Percentiles rank a stretch among this genome's conserved stretches.
Evolutionary conservation across 2,888 invertebrate species (phyloP).

Genomic region (Platycheirus rosarum): DNA sequence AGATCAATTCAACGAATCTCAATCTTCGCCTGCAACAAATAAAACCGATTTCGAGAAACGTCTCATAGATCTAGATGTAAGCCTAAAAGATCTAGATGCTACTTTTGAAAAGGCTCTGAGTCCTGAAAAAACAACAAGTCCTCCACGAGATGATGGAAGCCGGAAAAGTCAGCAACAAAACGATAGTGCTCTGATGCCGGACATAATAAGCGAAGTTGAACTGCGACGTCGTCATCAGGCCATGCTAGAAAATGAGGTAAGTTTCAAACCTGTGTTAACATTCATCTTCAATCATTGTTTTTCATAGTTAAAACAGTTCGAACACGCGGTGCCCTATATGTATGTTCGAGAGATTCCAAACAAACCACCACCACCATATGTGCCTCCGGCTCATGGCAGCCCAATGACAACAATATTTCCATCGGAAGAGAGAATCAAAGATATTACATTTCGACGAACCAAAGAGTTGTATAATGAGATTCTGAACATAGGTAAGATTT

Average conservation of each 20-base stretch:
- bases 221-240: conserved; percentile 85
- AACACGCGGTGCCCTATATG: conserved; percentile 83
- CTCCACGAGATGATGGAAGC: conserved; percentile 33
- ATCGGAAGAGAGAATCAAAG: conserved; percentile 79
- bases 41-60: conserved; percentile 75
- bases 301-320: conserved; percentile 85
- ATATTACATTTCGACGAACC: conserved; percentile 79
- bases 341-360: conserved; percentile 88
- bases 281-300: neutral
- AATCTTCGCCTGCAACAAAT: neutral
- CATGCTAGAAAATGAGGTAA: conserved; percentile 86
- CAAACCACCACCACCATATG: conserved; percentile 90
- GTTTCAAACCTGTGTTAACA: neutral
- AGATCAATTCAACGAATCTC: conserved; percentile 43
- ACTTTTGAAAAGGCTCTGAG: conserved; percentile 74
- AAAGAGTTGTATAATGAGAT: conserved; percentile 78
- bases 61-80: conserved; percentile 75
- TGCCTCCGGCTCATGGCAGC: conserved; percentile 84
- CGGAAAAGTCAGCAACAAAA: conserved; percentile 25
- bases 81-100: conserved; percentile 75
- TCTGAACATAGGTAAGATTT: conserved; percentile 78
- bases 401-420: conserved; percentile 81
- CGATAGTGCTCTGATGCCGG: conserved; percentile 77
- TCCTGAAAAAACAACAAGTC: conserved; percentile 59
- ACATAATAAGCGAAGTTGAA: conserved; percentile 85